These are phyloP conservation scores for Hydropotes inermis DNA, from an alignment of 2,113 vertebrate species.

Conservation along the genomic window DNA sequence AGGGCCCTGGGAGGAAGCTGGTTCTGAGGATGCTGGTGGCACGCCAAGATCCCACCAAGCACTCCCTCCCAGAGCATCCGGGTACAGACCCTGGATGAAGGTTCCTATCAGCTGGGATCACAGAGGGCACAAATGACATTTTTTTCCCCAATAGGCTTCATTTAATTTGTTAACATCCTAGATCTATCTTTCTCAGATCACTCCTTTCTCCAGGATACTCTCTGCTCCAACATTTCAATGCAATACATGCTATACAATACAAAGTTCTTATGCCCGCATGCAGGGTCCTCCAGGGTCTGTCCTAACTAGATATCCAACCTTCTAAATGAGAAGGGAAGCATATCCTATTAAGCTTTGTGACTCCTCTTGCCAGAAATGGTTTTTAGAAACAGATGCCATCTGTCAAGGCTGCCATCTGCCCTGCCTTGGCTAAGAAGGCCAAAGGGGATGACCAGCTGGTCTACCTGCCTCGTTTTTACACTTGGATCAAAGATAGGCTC, in stretches of 20 bases:
- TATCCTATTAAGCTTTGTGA: neutral
- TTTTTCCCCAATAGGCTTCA: neutral
- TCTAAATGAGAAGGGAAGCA: constrained; percentile 4
- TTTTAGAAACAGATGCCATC: constrained; percentile 62
- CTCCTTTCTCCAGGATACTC: neutral
- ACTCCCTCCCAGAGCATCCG: neutral
- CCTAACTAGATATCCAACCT: neutral
- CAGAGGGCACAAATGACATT: neutral
- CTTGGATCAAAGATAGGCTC: neutral
- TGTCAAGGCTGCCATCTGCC: constrained; percentile 44
- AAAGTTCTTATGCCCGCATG: neutral
- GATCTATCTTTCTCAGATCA: neutral
- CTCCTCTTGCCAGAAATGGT: constrained; percentile 23
- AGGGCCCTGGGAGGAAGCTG: neutral
- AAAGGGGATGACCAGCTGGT: neutral
- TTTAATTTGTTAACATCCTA: neutral
- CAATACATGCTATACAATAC: neutral
- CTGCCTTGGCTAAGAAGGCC: neutral
- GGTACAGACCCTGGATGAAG: neutral
- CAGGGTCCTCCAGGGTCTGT: neutral
- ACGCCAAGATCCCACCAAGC: neutral
- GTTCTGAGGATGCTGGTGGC: neutral
- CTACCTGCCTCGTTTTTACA: neutral
- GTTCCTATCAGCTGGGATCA: neutral
- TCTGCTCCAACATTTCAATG: neutral